Evolutionary conservation across 2,888 invertebrate species (phyloP).

Genomic region (Diachrysia chrysitis): DNA sequence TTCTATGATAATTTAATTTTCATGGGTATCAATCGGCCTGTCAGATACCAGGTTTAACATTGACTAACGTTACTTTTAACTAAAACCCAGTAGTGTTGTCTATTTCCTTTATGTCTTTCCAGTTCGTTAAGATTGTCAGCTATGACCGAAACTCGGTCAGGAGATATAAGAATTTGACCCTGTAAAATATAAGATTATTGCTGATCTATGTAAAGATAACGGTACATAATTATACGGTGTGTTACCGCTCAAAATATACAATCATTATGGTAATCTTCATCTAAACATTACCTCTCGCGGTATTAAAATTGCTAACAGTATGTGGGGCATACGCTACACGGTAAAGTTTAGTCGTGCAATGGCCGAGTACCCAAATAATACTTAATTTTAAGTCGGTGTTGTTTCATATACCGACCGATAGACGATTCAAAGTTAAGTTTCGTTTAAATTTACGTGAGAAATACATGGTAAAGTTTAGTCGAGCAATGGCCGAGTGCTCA

Average conservation of each 20-base stretch:
- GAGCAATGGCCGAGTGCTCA: no score
- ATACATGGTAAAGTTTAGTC: no score
- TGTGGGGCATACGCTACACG: background rate
- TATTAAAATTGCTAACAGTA: slow-evolving; percentile 14
- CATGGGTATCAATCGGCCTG: no score
- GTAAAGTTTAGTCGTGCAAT: background rate
- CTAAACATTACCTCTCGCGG: slow-evolving; percentile 6
- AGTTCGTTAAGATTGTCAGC: background rate
- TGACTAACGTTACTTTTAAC: no score
- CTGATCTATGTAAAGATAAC: slow-evolving; percentile 11
- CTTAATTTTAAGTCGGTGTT: no score
- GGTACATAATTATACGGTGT: slow-evolving; percentile 3
- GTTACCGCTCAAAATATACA: slow-evolving; percentile 13
- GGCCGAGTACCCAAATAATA: no score
- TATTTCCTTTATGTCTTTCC: background rate
- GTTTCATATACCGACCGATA: no score
- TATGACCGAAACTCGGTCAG: background rate
- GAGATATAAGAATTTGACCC: background rate
- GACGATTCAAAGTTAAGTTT: no score
- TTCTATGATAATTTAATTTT: no score
- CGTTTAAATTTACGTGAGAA: no score
- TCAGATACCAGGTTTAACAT: no score
- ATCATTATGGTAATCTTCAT: slow-evolving; percentile 26
- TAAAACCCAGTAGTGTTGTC: no score
- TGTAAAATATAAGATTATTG: background rate